phyloP scores from a whole-genome alignment of 1,140 invertebrate species.

The Neodiprion lecontei region DNA sequence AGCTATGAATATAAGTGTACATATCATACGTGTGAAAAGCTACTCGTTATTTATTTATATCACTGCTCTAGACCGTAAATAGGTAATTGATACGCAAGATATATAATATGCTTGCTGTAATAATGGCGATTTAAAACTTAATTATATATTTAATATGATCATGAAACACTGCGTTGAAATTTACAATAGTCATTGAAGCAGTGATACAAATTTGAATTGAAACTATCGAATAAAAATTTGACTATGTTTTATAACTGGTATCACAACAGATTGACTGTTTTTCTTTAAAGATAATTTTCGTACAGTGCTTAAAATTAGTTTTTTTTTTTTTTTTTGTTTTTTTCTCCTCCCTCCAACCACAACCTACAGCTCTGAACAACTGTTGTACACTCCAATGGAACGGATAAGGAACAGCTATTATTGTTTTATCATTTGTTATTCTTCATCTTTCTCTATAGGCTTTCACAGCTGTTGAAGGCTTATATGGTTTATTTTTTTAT shows the following conservation, averaged over 20 bases:
- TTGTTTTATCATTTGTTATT: background rate
- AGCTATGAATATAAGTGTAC: background rate
- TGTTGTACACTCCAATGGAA: background rate
- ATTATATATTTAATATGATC: too few relatives aligned
- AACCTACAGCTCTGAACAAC: conserved; percentile 2
- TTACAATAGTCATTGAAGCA: background rate
- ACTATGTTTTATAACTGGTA: conserved; percentile 6
- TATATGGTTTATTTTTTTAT: background rate
- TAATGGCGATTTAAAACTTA: too few relatives aligned
- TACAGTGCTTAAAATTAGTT: background rate
- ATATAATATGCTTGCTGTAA: background rate
- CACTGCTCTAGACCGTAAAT: background rate
- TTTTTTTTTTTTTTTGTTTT: background rate
- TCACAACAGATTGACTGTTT: conserved; percentile 7
- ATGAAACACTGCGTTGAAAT: too few relatives aligned
- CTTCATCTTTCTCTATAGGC: background rate
- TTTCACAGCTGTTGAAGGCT: conserved; percentile 1
- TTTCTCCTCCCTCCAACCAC: background rate
- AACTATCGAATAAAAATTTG: background rate
- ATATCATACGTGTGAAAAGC: background rate
- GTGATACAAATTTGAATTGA: background rate
- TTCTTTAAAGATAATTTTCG: background rate
- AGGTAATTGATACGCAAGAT: background rate
- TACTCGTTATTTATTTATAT: background rate
- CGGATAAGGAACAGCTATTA: background rate